These are phyloP conservation scores for Cavia porcellus DNA, from an alignment of 2,113 vertebrate genomes.

Conservation along the genomic window DNA sequence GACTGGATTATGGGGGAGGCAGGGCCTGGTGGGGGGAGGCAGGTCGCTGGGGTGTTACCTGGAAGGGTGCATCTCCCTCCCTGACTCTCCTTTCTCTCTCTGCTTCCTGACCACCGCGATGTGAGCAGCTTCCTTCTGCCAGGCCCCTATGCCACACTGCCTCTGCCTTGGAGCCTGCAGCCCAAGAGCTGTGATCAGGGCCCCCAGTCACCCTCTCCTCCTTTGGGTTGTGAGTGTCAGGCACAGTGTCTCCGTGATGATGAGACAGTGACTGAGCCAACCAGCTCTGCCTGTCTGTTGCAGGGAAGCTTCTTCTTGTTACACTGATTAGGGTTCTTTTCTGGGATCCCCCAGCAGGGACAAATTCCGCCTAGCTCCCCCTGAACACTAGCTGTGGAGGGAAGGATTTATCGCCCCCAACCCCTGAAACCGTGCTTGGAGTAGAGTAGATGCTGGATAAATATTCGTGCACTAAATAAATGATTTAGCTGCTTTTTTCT, in stretches of 20 bases:
- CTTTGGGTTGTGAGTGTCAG: background rate
- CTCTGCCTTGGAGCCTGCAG: background rate
- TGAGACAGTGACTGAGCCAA: background rate
- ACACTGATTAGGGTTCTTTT: background rate
- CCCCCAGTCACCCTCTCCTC: background rate
- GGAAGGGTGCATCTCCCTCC: background rate
- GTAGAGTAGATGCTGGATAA: background rate
- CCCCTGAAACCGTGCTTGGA: background rate
- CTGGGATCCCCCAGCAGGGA: background rate
- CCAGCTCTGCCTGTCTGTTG: background rate
- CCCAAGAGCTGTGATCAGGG: background rate
- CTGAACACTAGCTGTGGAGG: background rate
- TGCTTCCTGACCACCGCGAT: background rate
- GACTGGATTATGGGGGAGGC: background rate
- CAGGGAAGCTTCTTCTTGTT: background rate
- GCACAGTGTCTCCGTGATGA: background rate
- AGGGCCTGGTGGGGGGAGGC: background rate
- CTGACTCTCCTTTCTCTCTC: background rate
- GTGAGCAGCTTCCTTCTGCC: background rate
- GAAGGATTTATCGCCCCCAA: background rate
- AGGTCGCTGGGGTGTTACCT: background rate
- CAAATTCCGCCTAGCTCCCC: background rate
- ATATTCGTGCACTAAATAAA: background rate
- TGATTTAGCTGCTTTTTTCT: background rate
- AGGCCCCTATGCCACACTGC: background rate